Conservation (phyloP, 2,888 invertebrate species). For the Polylopha cassiicola region DNA sequence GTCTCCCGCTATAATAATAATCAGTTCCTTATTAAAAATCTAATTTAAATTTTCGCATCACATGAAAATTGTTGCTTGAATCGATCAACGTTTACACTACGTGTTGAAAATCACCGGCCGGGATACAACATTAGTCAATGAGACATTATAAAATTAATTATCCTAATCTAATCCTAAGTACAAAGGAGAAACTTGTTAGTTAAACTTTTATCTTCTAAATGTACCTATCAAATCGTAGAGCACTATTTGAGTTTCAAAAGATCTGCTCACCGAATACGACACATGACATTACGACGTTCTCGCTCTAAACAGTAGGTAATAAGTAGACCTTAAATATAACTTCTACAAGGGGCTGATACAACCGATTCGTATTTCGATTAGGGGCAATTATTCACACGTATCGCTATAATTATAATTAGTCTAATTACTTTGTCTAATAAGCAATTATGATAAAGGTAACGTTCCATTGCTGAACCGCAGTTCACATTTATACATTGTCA, state of each 20-base stretch:
- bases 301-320: slow-evolving; percentile 20
- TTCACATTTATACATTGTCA: slow-evolving; percentile 4
- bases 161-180: slow-evolving; percentile 54
- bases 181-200: slow-evolving; percentile 55
- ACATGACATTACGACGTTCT: slow-evolving; percentile 8
- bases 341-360: slow-evolving; percentile 17
- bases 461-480: slow-evolving; percentile 2
- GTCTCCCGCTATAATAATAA: slow-evolving; percentile 48
- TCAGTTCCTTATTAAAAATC: slow-evolving; percentile 51
- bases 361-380: slow-evolving; percentile 16
- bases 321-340: slow-evolving; percentile 19
- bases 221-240: slow-evolving; percentile 17
- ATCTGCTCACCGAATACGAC: slow-evolving; percentile 8
- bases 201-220: slow-evolving; percentile 29
- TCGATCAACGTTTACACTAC: slow-evolving; percentile 37
- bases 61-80: slow-evolving; percentile 61
- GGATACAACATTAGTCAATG: slow-evolving; percentile 10
- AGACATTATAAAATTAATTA: slow-evolving; percentile 35
- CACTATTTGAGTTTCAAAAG: slow-evolving; percentile 14
- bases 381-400: slow-evolving; percentile 16
- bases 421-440: slow-evolving; percentile 13
- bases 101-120: slow-evolving; percentile 34
- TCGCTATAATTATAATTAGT: too few species aligned
- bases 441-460: slow-evolving; percentile 20
- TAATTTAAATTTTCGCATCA: slow-evolving; percentile 33